Evolutionary conservation across 2,797 vertebrate genomes (phyloP), one percentile per base, ranked within the genome.

Genomic region (Peromyscus attwateri): DNA sequence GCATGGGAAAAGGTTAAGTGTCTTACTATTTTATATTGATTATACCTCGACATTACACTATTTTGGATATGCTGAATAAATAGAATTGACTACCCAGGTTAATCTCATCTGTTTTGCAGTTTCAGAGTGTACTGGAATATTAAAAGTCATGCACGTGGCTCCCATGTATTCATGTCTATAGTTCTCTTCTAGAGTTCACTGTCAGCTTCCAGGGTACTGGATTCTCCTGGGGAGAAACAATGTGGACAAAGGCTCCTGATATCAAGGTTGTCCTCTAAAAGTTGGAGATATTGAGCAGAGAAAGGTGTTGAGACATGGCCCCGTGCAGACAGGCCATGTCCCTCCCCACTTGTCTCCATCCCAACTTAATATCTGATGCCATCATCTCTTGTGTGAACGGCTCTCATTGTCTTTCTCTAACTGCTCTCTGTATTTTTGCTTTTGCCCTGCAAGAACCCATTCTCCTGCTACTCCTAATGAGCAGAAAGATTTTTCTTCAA

Each of bases 21-120:
- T 1, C 27, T 87, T n/a, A 81, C 64, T 52, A 85, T 31, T 96
- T 89, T 91, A 70, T 66, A 71, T 82, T 37, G 68, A 77, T 92
- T 31, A 5, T 4, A 55, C 25, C 25, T 92, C 76, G 46, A 90
- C 23, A 49, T 60, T 40, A 21, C 23, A 57, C 37, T 89, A 68
- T 82, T 95, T 93, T 85, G 68, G n/a, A 79, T 85, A 60, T 23
- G n/a, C 60, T 49, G 37, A 60, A 25, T 43, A 21, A 87, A 87
- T 79, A 79, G 76, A 87, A 83, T 79, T 40, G 6, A 79, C 34
- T 75, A 43, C 27, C 66, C n/a, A 79, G 84, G 77, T 82, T 66
- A 60, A 83, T 79, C 49, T 75, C 10, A 82, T 27, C 3, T 87
- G 1, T 52, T 87, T 94, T 60, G 71, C 14, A n/a, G 27, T 94